Conservation (phyloP, 2,797 vertebrate species). For the Microctenopoma stevenorrisi region DNA sequence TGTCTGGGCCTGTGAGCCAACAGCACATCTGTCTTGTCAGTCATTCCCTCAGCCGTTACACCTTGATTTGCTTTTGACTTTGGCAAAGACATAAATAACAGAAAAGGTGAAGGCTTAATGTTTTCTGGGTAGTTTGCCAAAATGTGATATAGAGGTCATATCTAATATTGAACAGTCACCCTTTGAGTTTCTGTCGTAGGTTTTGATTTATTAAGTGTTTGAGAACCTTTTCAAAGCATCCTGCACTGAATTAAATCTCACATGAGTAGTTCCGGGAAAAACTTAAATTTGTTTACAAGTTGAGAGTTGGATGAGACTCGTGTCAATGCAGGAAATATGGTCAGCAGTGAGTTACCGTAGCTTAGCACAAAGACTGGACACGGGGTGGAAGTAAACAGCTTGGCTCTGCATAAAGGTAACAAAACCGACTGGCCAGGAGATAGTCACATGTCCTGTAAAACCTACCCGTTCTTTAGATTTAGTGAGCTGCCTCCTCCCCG, state of each 20-base stretch:
- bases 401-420: background rate
- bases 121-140: background rate
- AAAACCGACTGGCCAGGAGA: no score
- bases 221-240: background rate
- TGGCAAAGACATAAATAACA: slow-evolving; percentile 5
- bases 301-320: background rate
- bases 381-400: background rate
- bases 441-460: no score
- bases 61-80: slow-evolving; percentile 13
- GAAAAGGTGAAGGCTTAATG: background rate
- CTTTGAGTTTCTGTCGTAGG: background rate
- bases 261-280: background rate
- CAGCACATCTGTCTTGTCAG: slow-evolving; percentile 27
- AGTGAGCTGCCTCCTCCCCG: no score
- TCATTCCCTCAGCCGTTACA: slow-evolving; percentile 23
- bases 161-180: background rate
- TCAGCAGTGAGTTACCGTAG: background rate
- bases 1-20: slow-evolving; percentile 50
- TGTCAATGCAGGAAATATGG: background rate
- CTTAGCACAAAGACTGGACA: background rate
- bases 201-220: background rate
- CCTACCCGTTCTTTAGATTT: no score
- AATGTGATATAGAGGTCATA: background rate
- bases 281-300: background rate
- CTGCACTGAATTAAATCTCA: background rate